These are phyloP conservation scores for Ormia ochracea DNA, from an alignment of 2,888 invertebrate species.

Conservation along the genomic window DNA sequence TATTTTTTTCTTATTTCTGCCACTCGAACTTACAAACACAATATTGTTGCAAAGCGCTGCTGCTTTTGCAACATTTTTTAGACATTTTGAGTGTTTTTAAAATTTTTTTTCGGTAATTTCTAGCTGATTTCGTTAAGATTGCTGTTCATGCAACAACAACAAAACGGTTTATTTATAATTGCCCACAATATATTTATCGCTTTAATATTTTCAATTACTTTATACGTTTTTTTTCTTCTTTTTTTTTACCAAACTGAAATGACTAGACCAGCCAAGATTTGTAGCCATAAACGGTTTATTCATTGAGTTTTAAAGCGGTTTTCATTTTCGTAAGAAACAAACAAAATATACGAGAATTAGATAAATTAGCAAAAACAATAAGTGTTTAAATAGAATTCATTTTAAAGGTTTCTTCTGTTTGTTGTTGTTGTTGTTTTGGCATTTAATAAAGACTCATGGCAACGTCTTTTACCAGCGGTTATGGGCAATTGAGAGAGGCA, in stretches of 20 bases:
- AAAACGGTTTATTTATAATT: conserved; percentile 54
- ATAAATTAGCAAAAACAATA: conserved; percentile 20
- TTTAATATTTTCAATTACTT: conserved; percentile 38
- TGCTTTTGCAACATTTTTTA: conserved; percentile 24
- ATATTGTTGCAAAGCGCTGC: not conserved
- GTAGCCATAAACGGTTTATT: conserved; percentile 27
- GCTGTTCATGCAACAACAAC: not conserved
- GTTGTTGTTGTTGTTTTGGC: not conserved
- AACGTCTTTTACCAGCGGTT: too few species aligned
- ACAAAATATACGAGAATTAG: not conserved
- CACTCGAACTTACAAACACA: conserved; percentile 1
- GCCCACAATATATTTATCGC: conserved; percentile 37
- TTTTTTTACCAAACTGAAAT: not conserved
- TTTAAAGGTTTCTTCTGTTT: not conserved
- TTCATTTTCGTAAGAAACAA: conserved; percentile 14
- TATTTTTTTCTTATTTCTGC: not conserved
- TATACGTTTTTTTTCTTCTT: too few species aligned
- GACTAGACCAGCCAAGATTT: conserved; percentile 12
- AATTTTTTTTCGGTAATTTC: conserved; percentile 1
- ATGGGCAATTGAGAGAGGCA: too few species aligned
- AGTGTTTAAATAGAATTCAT: not conserved
- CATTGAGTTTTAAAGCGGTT: conserved; percentile 22
- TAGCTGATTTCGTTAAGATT: conserved; percentile 36
- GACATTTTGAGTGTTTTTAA: conserved; percentile 15
- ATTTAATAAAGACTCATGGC: not conserved